Base-by-base conservation (phyloP, 2,888 invertebrate genomes). In the Apodemia arnacis region DNA sequence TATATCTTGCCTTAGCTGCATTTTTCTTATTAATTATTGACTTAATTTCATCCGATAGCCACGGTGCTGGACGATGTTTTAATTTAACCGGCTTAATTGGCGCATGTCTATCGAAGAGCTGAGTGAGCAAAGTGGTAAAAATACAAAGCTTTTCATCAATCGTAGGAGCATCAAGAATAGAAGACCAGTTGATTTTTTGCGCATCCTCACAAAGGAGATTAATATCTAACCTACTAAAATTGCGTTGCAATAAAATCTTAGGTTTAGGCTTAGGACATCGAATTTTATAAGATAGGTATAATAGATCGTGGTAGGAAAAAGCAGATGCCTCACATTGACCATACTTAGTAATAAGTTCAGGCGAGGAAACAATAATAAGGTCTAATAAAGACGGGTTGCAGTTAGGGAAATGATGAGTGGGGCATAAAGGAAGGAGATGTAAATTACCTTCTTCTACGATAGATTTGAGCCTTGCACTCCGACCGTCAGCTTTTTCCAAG, bases 291-390 rank as follows among this genome's bases (percentile, higher is more conserved):
- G 76, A 77, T 18, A 77, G 34, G 63, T 21, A 77, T 5, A 77
- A 11, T 6, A 77, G 77, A 38, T 77, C 66, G n/a, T 77, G 77
- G 21, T 63, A 66, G 63, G 66, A 77, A n/a, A 77, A 77, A 13
- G 38, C 59, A 38, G 63, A 63, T 1, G 77, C 77, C 5, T 11
- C 13, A 15, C 21, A 77, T 75, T 75, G 75, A 49, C 54, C 75
- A 31, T 59, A 27, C 27, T 21, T 27, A 24, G 15, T 75, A 13
- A 77, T 63, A n/a, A 21, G 34, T 21, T 59, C 59, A 77, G 66
- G 38, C 4, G 77, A 77, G 38, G 77, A 63, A n/a, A 77, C 66
- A 34, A 77, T 63, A 1, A 77, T 77, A 5, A 77, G 66, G 63
- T 77, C 41, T 7, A 77, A 18, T n/a, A 77, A 38, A 8, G 77